Evolutionary conservation across 2,797 vertebrate genomes (phyloP).

Genomic region (Argyrosomus regius): DNA sequence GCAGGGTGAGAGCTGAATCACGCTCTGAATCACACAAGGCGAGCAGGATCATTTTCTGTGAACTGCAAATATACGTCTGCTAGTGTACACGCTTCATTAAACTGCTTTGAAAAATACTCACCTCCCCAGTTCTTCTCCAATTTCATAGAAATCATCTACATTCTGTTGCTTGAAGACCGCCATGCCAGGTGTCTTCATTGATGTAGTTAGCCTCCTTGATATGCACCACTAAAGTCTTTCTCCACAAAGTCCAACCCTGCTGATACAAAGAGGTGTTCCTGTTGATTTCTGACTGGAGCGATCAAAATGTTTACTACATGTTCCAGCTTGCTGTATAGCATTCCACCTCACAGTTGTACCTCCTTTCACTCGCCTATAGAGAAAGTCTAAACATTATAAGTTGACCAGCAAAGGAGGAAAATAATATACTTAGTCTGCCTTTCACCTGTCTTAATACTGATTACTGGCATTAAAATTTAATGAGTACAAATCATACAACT

Average conservation of each 20-base stretch:
- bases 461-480: slow-evolving; percentile 17
- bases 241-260: slow-evolving; percentile 53
- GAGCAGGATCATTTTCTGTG: not conserved
- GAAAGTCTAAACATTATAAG: not conserved
- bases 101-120: slow-evolving; percentile 74
- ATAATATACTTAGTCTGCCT: slow-evolving; percentile 8
- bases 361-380: slow-evolving; percentile 39
- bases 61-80: slow-evolving; percentile 7
- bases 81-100: not conserved
- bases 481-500: slow-evolving; percentile 13
- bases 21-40: slow-evolving; percentile 36
- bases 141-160: slow-evolving; percentile 95
- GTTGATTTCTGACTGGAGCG: slow-evolving; percentile 37
- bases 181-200: slow-evolving; percentile 93
- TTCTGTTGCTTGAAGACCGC: slow-evolving; percentile 95
- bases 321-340: slow-evolving; percentile 75
- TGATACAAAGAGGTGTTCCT: slow-evolving; percentile 43
- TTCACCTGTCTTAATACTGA: slow-evolving; percentile 18
- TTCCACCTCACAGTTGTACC: slow-evolving; percentile 67
- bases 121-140: slow-evolving; percentile 95
- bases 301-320: slow-evolving; percentile 66
- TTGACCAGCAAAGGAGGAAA: slow-evolving; percentile 6
- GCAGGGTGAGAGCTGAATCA: slow-evolving; percentile 25
- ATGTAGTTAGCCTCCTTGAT: slow-evolving; percentile 68
- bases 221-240: slow-evolving; percentile 30